Evolutionary conservation across 2,888 invertebrate species (phyloP), one percentile per base, ranked within the genome.

Genomic region (Diplazon laetatorius): DNA sequence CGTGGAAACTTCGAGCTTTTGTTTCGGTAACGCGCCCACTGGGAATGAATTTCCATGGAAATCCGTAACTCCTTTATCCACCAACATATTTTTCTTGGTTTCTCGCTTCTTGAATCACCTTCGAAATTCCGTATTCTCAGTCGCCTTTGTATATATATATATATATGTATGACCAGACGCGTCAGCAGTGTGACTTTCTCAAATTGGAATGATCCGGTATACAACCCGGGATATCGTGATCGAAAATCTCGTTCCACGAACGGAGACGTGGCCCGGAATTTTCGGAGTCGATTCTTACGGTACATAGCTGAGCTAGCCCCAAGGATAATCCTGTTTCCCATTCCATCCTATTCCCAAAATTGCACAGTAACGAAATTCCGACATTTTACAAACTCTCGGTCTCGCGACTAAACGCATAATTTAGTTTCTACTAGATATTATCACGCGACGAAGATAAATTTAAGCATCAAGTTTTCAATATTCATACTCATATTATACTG

Each of bases 11-110:
- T 79, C 66, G 18, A 63, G 50, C 42, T 52, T 72, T 76, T 44
- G 63, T 71, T 57, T 57, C 52, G 50, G 76, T 69, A 72, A 79
- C 78, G 72, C 62, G 65, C 57, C 63, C 72, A 62, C 55, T 72
- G 78, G 76, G 63, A 76, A 76, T 72, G 55, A 69, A 79, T 79
- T 79, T 76, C 78, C 63, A 76, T 76, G 78, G 72, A 76, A 79
- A 72, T 79, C 63, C 76, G 71, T 79, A 79, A 72, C 78, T 79
- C 72, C 76, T 52, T 69, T 69, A 72, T 72, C 76, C 68, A 50
- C 68, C 62, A 63, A 14, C 16, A 37, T 72, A 50, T 63, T 71
- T 68, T 44, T 39, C 35, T 65, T 44, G 59, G 20, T 69, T 57
- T 37, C 42, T 50, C 50, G 30, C 52, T 10, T 42, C 9, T 30